phyloP scores from a whole-genome alignment of 2,113 vertebrate genomes.

The Theropithecus gelada region DNA sequence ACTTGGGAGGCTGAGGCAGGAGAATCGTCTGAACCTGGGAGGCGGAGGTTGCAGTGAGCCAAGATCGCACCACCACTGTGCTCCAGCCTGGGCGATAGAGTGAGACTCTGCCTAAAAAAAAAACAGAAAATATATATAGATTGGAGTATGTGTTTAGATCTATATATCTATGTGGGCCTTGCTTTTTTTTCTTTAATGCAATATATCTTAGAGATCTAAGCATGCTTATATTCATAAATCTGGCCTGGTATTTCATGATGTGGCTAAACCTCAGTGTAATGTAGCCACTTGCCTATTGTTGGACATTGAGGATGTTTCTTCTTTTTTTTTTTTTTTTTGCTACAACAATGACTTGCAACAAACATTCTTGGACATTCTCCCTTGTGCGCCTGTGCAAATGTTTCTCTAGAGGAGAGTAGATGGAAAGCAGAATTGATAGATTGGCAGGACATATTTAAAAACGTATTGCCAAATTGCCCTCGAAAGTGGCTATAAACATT shows the following conservation, averaged over 20 bases:
- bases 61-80: too few species aligned
- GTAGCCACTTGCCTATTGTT: neutral
- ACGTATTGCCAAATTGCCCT: neutral
- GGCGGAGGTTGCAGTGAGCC: too few species aligned
- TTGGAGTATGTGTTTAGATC: neutral
- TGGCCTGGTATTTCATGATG: neutral
- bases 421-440: neutral
- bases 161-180: neutral
- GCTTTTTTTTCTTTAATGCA: neutral
- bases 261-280: neutral
- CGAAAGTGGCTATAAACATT: neutral
- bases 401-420: neutral
- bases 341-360: neutral
- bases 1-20: too few species aligned
- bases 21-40: too few species aligned
- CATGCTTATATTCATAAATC: neutral
- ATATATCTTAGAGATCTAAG: neutral
- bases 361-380: neutral
- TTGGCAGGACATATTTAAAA: neutral
- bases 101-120: too few species aligned
- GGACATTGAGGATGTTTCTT: neutral
- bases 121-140: neutral
- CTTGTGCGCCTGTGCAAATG: accelerated
- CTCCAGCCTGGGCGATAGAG: too few species aligned
- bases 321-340: neutral